Evolutionary conservation across 2,113 vertebrate genomes (phyloP), one percentile per base, ranked within the genome.

Genomic region (Ochotona princeps): DNA sequence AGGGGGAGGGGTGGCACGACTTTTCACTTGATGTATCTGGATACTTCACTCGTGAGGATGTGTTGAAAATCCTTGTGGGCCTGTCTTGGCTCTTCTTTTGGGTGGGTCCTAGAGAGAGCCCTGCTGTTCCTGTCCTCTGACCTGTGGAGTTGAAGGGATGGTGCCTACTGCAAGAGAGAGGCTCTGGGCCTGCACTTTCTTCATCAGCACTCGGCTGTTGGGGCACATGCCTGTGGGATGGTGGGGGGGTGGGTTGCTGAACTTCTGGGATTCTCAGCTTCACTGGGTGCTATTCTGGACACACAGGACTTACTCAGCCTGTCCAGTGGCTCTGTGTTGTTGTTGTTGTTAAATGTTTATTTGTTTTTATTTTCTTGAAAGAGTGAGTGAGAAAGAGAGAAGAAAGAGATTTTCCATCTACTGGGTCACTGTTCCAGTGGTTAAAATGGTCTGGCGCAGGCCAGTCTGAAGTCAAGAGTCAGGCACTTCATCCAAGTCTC

Each of bases 1-100:
- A 44, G 38, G n/a, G 14, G 30, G n/a, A 25, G 1, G 2, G 7
- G 9, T 7, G 8, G 1, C 8, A 12, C 54, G 15, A 3, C 0
- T 44, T 67, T 80, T 49, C 28, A 54, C 47, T 23, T 15, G 14
- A 15, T 4, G 35, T 32, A 35, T 82, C 65, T 69, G 74, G 73
- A 38, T 20, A 4, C 23, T 12, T 4, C n/a, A 61, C 23, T 15
- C 81, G 28, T 8, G 7, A 49, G 26, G 9, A 38, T 5, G 35
- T 73, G 72, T 15, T 47, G 30, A 67, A 25, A 38, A 69, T 35
- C 25, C 54, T 18, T 0, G 0, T 20, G 81, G 63, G 44, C 26
- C 15, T 75, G 51, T 70, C 44, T 32, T 5, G 61, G 80, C 57
- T 49, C 11, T 65, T 17, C 20, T 11, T 51, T 26, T 14, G 25